Conservation (phyloP, 1,140 invertebrate species). For the Trichogramma pretiosum region DNA sequence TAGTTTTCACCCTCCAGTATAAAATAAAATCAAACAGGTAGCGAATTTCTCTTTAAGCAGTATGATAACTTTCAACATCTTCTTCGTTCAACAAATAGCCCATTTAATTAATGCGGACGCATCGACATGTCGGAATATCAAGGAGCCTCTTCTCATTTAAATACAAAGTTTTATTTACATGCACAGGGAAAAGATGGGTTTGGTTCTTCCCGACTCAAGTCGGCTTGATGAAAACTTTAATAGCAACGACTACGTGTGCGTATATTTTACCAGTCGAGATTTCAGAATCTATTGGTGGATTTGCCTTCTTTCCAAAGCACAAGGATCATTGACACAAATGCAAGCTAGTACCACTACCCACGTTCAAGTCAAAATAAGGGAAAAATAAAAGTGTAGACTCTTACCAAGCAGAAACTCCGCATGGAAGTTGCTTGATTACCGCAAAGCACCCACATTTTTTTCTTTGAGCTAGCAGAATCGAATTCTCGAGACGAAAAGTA, state of each 20-base stretch:
- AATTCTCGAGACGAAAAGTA: no score
- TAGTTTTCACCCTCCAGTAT: no score
- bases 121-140: no score
- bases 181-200: slow-evolving; percentile 9
- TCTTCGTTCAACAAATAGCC: no score
- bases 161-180: slow-evolving; percentile 19
- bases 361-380: slow-evolving; percentile 1
- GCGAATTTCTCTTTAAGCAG: no score
- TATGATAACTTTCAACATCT: no score
- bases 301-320: slow-evolving; percentile 14
- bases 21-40: no score
- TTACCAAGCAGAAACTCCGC: no score
- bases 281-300: slow-evolving; percentile 10
- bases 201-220: slow-evolving; percentile 15
- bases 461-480: no score
- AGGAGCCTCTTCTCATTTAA: slow-evolving; percentile 13
- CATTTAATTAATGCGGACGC: no score
- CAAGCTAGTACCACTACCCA: slow-evolving; percentile 35
- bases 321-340: slow-evolving; percentile 32
- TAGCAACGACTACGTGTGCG: not conserved
- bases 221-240: not conserved
- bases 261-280: slow-evolving; percentile 2
- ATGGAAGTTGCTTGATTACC: no score
- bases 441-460: no score
- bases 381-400: not conserved